Evolutionary conservation across 2,888 invertebrate species (phyloP).

Genomic region (Tetranychus truncatus): DNA sequence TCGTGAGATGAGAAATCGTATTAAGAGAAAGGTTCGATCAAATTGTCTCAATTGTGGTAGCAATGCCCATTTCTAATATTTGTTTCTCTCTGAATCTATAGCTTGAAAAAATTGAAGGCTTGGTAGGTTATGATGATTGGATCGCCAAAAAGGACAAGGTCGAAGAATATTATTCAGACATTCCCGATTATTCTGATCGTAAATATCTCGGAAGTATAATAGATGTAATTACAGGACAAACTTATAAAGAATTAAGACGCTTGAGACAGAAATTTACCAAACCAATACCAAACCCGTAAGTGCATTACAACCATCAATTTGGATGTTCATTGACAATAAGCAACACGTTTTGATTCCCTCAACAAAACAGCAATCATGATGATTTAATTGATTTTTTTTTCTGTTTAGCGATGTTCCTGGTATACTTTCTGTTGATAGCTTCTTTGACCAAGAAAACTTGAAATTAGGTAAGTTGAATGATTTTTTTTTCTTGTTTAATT

Average conservation of each 20-base stretch:
- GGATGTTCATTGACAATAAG: too few species aligned
- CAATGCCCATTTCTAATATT: background rate
- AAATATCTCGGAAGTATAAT: conserved; percentile 7
- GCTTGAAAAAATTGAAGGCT: background rate
- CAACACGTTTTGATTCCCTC: too few species aligned
- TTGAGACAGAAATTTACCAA: background rate
- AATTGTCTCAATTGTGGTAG: background rate
- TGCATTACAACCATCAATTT: background rate
- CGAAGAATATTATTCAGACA: conserved; percentile 9
- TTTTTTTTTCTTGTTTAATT: too few species aligned
- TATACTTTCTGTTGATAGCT: background rate
- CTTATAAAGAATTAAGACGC: background rate
- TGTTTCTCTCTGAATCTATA: background rate
- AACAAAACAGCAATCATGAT: too few species aligned
- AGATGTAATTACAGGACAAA: background rate
- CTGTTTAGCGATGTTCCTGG: background rate
- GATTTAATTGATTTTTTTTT: background rate
- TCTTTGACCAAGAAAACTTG: background rate
- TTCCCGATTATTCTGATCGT: background rate
- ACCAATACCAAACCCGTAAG: conserved; percentile 3
- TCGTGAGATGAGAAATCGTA: conserved; percentile 4
- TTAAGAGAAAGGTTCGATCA: background rate
- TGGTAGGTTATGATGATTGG: conserved; percentile 5
- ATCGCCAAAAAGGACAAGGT: background rate
- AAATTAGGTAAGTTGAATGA: background rate